Conservation (phyloP, 2,797 vertebrate species). For the Spinibarbus caldwelli region DNA sequence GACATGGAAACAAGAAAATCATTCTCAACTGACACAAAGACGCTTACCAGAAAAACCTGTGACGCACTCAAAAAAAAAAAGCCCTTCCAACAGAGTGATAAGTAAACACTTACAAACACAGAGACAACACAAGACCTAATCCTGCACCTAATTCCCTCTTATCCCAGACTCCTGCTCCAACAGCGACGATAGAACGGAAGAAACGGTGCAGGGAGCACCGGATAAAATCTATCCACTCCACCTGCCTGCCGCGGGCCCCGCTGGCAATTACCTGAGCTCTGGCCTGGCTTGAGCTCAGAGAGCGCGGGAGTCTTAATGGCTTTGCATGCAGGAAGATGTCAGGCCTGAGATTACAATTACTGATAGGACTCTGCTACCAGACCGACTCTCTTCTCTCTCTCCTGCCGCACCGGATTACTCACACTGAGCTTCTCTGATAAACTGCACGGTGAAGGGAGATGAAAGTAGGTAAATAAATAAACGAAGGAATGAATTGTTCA, state of each 20-base stretch:
- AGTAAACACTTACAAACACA: constrained; percentile 46
- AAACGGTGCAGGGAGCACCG: neutral
- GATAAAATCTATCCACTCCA: constrained; percentile 54
- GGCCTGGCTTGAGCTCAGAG: constrained; percentile 34
- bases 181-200: constrained; percentile 13
- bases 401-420: constrained; percentile 59
- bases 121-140: constrained; percentile 49
- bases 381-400: constrained; percentile 62
- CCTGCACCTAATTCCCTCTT: constrained; percentile 49
- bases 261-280: constrained; percentile 59
- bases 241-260: constrained; percentile 34
- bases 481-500: constrained; percentile 26
- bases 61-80: constrained; percentile 4
- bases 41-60: constrained; percentile 26
- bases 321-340: constrained; percentile 80
- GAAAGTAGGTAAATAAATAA: constrained; percentile 45
- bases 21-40: constrained; percentile 18
- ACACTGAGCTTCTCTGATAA: constrained; percentile 52
- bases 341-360: constrained; percentile 79
- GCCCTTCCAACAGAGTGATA: constrained; percentile 16
- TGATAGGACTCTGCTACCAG: constrained; percentile 75
- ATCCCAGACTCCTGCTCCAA: constrained; percentile 32
- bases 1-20: constrained; percentile 18
- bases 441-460: constrained; percentile 32
- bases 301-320: constrained; percentile 71